Conservation (phyloP, 2,113 vertebrate genomes). For the Phyllostomus hastatus region DNA sequence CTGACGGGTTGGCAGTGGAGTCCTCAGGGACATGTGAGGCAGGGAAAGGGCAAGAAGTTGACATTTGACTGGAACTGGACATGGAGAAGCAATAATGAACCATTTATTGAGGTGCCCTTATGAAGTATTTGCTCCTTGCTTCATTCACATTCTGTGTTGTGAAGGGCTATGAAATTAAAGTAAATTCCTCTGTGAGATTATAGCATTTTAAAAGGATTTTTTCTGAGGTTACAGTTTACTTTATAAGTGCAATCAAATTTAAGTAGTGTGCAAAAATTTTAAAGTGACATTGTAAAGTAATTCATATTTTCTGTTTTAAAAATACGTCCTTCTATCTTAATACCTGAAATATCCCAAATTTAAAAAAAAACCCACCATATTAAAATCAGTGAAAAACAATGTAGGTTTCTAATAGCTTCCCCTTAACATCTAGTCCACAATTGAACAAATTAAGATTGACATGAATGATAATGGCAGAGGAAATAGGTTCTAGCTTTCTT, state of each 20-base stretch:
- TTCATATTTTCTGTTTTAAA: constrained; percentile 15
- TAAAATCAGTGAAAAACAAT: background rate
- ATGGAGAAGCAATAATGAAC: background rate
- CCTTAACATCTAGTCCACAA: background rate
- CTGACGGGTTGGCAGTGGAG: background rate
- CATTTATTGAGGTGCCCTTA: background rate
- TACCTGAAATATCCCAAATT: background rate
- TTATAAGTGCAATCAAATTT: background rate
- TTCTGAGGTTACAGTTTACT: background rate
- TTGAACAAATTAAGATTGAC: background rate
- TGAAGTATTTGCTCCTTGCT: background rate
- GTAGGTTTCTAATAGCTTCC: background rate
- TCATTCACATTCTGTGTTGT: background rate
- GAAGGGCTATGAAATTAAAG: constrained; percentile 6
- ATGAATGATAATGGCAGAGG: background rate
- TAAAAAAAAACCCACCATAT: background rate
- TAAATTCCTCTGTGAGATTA: background rate
- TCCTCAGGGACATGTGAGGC: background rate
- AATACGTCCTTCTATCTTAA: background rate
- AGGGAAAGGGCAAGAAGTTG: background rate
- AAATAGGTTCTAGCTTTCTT: background rate
- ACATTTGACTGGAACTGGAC: background rate
- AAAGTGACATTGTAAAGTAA: background rate
- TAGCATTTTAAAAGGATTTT: background rate
- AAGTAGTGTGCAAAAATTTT: background rate